Conservation (phyloP, 2,888 invertebrate genomes). For the Diarsia rubi region DNA sequence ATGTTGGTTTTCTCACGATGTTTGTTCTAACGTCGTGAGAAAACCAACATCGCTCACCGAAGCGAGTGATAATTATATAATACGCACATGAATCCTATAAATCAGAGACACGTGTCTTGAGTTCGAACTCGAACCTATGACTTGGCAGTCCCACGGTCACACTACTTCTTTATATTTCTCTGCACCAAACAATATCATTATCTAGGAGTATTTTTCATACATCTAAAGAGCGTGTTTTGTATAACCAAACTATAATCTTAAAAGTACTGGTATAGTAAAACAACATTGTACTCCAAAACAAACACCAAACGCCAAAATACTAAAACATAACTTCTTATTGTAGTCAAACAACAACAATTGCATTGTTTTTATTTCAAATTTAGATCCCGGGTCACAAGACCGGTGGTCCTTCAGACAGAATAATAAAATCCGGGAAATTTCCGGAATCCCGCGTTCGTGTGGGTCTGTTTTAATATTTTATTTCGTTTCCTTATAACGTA, state of each 20-base stretch:
- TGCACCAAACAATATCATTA: not conserved
- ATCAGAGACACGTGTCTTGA: no score
- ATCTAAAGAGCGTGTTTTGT: not conserved
- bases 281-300: slow-evolving; percentile 2
- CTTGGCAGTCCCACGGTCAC: no score
- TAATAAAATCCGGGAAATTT: slow-evolving; percentile 58
- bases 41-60: no score
- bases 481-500: slow-evolving; percentile 40
- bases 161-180: not conserved
- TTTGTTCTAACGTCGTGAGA: no score
- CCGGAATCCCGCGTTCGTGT: slow-evolving; percentile 31
- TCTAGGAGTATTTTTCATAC: not conserved
- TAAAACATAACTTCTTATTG: slow-evolving; percentile 22
- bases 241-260: not conserved
- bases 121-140: no score
- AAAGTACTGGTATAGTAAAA: not conserved
- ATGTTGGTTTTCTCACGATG: no score
- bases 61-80: no score
- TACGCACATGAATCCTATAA: no score
- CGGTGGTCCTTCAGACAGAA: slow-evolving; percentile 52
- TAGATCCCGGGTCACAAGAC: slow-evolving; percentile 29
- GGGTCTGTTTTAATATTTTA: slow-evolving; percentile 56
- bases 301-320: not conserved
- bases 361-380: slow-evolving; percentile 47
- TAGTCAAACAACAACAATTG: slow-evolving; percentile 33